These are phyloP conservation scores for Tricholaema leucomelas DNA, from an alignment of 2,113 vertebrate species.

Conservation along the genomic window DNA sequence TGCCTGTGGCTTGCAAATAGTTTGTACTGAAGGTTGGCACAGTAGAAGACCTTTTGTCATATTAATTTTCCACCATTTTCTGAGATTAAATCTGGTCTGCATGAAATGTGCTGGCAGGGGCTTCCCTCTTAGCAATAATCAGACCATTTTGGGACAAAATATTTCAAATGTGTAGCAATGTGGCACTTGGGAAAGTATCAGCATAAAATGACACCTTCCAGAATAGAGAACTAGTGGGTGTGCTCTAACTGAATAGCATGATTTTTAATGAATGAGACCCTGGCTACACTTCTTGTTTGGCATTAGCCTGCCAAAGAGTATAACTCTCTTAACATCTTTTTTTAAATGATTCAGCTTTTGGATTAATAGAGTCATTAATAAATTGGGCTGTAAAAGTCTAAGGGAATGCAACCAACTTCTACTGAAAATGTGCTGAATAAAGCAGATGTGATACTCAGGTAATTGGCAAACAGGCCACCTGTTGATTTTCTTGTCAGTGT, in stretches of 20 bases:
- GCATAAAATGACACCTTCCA: background rate
- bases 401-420: background rate
- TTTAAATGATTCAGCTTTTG: slow-evolving; percentile 46
- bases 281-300: background rate
- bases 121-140: slow-evolving; percentile 30
- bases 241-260: background rate
- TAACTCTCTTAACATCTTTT: slow-evolving; percentile 27
- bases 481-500: slow-evolving; percentile 39
- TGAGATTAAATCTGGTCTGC: slow-evolving; percentile 1
- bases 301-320: background rate
- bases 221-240: background rate
- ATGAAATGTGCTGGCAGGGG: background rate
- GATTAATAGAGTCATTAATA: slow-evolving; percentile 43
- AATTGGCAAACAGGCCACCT: slow-evolving; percentile 23
- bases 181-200: background rate
- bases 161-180: slow-evolving; percentile 16
- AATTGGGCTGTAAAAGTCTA: background rate
- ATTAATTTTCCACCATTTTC: background rate
- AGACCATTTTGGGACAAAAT: slow-evolving; percentile 41
- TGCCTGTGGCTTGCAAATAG: background rate
- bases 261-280: slow-evolving; percentile 7
- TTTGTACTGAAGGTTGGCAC: background rate
- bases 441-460: background rate
- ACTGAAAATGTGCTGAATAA: slow-evolving; percentile 39
- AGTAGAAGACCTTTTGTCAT: background rate